Evolutionary conservation across 2,113 vertebrate species (phyloP).

Genomic region (Sprattus sprattus): DNA sequence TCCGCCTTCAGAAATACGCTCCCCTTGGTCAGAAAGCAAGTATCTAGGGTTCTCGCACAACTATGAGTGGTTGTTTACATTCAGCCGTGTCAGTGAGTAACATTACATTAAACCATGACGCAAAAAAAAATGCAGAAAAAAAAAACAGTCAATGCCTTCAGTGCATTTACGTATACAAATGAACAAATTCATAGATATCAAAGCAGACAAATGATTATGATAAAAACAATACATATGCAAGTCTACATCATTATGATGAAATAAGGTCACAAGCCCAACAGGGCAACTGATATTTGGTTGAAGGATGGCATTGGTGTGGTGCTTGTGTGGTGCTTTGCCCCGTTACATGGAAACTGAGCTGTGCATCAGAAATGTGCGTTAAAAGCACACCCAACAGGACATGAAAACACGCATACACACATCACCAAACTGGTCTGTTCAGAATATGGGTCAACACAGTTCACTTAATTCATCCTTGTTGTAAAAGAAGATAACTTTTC

Average conservation of each 20-base stretch:
- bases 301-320: neutral
- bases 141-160: neutral
- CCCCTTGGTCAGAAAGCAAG: neutral
- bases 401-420: neutral
- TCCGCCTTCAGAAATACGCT: neutral
- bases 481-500: neutral
- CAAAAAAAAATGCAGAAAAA: neutral
- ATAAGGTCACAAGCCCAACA: neutral
- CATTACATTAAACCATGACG: neutral
- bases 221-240: neutral
- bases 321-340: neutral
- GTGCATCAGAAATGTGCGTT: neutral
- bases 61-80: neutral
- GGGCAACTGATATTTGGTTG: neutral
- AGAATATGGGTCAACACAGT: neutral
- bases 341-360: neutral
- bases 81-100: neutral
- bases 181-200: neutral
- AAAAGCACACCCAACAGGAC: neutral
- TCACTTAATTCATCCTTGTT: neutral
- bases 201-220: neutral
- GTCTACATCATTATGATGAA: neutral
- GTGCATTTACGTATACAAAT: neutral
- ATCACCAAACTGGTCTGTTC: neutral
- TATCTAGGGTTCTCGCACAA: no score